Evolutionary conservation across 2,888 invertebrate genomes (phyloP), one percentile per base, ranked within the genome.

Genomic region (Eurytoma adleriae): DNA sequence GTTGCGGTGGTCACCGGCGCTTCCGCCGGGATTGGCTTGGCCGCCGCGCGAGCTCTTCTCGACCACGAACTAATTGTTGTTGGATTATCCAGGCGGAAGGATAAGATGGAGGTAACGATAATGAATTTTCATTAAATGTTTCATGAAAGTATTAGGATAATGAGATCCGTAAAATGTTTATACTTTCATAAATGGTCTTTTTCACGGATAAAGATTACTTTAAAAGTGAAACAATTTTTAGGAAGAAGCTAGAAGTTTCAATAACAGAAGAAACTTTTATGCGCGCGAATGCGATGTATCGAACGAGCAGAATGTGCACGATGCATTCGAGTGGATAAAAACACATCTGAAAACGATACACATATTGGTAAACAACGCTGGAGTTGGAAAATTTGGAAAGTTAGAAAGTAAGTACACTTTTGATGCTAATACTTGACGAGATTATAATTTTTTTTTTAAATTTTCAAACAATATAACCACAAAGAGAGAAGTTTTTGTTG

Each of bases 1-100:
- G 92, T 93, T 0, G 94, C 94, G 0, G 92, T 94, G 48, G 93
- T 94, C 61, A 94, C 94, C 0, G 94, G 94, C 2, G 93, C 93
- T 13, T 94, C 94, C 85, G 90, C 92, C 0, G 94, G 94, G 3
- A 94, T 94, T 71, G 94, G 93, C 16, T 91, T 91, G 0, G 91
- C 91, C 4, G 91, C 92, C 20, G 89, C 90, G 1, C 85, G 88
- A 82, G 90, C 91, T 74, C 87, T 93, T 56, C 89, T 92, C 0
- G 88, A 90, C 71, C 87, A 91, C 4, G 94, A 93, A 0, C 87
- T 92, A 87, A 91, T 90, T 62, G 94, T 94, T 0, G 90, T 93
- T 0, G 93, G 92, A 0, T 88, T 93, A 82, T 93, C 93, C 0
- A 88, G 93, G 76, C 91, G 62, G n/a, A 62, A 62, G 13, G 12